A percentile compares a stretch with the other conserved stretches of the same genome.
phyloP scores from a whole-genome alignment of 2,797 vertebrate species.

The Chromobotia macracanthus region DNA sequence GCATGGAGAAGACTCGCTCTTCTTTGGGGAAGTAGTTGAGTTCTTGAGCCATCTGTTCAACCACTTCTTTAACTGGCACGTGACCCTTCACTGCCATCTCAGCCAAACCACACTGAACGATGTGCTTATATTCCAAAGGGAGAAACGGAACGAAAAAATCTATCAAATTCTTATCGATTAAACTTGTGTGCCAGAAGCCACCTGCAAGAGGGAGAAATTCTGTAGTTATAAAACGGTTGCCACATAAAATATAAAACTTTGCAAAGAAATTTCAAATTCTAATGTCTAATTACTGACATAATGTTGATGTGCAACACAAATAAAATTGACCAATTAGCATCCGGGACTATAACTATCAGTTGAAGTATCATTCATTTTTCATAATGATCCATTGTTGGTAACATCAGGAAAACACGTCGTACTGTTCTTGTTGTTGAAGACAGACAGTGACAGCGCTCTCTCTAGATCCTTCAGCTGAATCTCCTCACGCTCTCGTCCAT shows the following conservation, averaged over 20 bases:
- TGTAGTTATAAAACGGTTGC: no score
- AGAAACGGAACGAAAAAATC: conserved; percentile 94
- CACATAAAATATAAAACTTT: no score
- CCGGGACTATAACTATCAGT: not conserved
- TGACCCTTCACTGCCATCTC: conserved; percentile 77
- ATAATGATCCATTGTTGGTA: no score
- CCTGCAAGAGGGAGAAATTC: conserved; percentile 71
- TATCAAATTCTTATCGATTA: conserved; percentile 90
- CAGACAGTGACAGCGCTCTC: conserved; percentile 75
- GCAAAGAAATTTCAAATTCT: no score
- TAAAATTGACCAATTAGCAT: not conserved
- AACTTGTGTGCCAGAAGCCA: conserved; percentile 87
- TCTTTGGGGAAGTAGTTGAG: conserved; percentile 86
- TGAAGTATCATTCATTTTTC: no score
- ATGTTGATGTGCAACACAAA: not conserved
- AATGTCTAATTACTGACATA: no score
- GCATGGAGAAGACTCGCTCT: conserved; percentile 83
- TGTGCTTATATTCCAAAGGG: conserved; percentile 87
- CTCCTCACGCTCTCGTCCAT: conserved; percentile 79
- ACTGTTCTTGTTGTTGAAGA: conserved; percentile 93
- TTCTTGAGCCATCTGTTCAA: conserved; percentile 79
- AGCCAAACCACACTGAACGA: conserved; percentile 83
- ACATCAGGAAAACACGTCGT: conserved; percentile 60
- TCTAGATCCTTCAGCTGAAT: conserved; percentile 88
- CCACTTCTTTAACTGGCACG: conserved; percentile 49